phyloP scores from a whole-genome alignment of 2,888 invertebrate species.

The Globia sparganii region DNA sequence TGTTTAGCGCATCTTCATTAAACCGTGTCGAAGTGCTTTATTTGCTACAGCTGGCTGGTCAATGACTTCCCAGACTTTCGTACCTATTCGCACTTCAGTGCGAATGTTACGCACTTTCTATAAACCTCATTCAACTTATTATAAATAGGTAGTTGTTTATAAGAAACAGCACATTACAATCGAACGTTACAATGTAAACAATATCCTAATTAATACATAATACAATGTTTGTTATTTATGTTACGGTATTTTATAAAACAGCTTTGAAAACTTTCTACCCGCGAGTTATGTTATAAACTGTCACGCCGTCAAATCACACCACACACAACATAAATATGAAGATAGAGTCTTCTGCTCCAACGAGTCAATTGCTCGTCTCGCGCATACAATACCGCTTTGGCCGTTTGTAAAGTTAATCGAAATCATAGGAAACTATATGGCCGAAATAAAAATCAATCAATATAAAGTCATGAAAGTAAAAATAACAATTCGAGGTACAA shows the following conservation, averaged over 20 bases:
- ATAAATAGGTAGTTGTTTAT: background rate
- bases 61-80: slow-evolving; percentile 43
- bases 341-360: slow-evolving; percentile 13
- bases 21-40: slow-evolving; percentile 62
- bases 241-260: slow-evolving; percentile 18
- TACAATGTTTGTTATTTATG: slow-evolving; percentile 23
- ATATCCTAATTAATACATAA: slow-evolving; percentile 14
- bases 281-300: slow-evolving; percentile 1
- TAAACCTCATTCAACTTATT: background rate
- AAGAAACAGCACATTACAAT: slow-evolving; percentile 5
- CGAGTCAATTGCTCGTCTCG: slow-evolving; percentile 27
- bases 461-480: background rate
- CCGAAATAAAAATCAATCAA: slow-evolving; percentile 4
- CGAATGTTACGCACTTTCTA: background rate
- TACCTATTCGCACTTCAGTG: background rate
- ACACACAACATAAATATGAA: background rate
- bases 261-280: slow-evolving; percentile 45
- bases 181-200: slow-evolving; percentile 16
- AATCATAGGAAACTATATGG: background rate
- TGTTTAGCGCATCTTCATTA: slow-evolving; percentile 63
- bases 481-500: background rate
- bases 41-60: slow-evolving; percentile 43
- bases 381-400: slow-evolving; percentile 1
- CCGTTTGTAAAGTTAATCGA: background rate
- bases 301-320: background rate